A percentile compares a stretch with the other conserved stretches of the same genome.
phyloP scores from a whole-genome alignment of 2,797 vertebrate genomes.

The Malurus leucopterus region DNA sequence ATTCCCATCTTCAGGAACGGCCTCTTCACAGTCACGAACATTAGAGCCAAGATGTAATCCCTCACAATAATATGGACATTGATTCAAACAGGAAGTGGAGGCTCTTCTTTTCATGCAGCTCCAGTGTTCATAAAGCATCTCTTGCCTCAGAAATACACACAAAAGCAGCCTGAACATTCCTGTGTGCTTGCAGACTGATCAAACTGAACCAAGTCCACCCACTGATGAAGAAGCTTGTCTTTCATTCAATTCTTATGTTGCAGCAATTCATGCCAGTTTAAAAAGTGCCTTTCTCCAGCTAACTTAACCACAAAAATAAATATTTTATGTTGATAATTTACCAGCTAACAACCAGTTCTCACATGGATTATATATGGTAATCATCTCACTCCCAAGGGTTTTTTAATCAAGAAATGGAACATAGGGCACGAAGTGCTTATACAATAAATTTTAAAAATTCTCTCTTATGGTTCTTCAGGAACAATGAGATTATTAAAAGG shows the following conservation, averaged over 20 bases:
- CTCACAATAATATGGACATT: neutral
- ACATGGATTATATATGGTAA: neutral
- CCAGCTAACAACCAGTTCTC: neutral
- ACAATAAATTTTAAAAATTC: neutral
- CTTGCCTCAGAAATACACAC: neutral
- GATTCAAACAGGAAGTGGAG: neutral
- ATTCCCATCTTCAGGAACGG: neutral
- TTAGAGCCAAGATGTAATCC: slow-evolving; percentile 1
- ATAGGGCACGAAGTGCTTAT: neutral
- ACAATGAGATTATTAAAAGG: neutral
- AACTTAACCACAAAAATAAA: neutral
- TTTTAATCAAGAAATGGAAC: neutral
- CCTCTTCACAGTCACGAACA: neutral
- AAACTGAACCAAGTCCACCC: neutral
- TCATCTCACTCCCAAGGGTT: neutral
- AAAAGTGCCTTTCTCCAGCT: neutral
- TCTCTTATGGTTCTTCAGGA: neutral
- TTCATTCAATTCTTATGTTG: neutral
- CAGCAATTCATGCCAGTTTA: neutral
- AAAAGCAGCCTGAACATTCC: neutral
- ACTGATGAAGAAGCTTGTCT: neutral
- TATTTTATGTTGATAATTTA: neutral
- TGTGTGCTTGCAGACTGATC: neutral
- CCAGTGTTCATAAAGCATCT: neutral
- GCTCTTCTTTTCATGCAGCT: neutral